phyloP scores from a whole-genome alignment of 2,888 invertebrate species.

The Onchidella celtica region DNA sequence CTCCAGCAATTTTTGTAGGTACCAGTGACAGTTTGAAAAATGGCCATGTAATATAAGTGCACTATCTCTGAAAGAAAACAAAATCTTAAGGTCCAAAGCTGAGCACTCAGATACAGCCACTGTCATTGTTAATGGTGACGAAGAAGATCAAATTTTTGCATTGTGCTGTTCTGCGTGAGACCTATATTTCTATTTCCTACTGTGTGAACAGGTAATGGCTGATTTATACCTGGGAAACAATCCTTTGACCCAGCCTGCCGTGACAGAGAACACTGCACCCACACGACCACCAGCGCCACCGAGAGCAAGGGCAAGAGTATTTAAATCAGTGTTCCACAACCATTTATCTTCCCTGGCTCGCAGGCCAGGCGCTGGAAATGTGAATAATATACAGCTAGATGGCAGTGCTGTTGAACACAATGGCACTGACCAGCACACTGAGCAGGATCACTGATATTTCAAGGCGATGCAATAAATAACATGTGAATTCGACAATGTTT shows the following conservation, averaged over 20 bases:
- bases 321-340: conserved; percentile 64
- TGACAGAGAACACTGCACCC: conserved; percentile 19
- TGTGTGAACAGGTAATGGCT: conserved; percentile 8
- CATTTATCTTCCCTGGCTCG: conserved; percentile 7
- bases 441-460: neutral
- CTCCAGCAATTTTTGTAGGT: no score
- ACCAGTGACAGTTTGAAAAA: no score
- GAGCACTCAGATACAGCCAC: neutral
- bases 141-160: neutral
- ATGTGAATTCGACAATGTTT: no score
- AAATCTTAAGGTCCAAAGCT: no score
- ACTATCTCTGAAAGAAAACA: no score
- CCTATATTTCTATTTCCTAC: neutral
- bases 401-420: conserved; percentile 20
- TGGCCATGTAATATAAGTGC: neutral
- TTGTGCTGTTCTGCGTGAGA: neutral
- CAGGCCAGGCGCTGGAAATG: neutral
- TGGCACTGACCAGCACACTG: neutral
- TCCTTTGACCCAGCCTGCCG: conserved; percentile 20
- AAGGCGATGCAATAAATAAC: no score
- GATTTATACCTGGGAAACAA: conserved; percentile 40
- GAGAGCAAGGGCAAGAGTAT: conserved; percentile 9
- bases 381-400: conserved; percentile 11
- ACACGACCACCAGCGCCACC: neutral
- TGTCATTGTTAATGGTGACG: neutral